A percentile compares a stretch with the other conserved stretches of the same genome.
Evolutionary conservation across 2,113 vertebrate species (phyloP).

Genomic region (Corythoichthys intestinalis): DNA sequence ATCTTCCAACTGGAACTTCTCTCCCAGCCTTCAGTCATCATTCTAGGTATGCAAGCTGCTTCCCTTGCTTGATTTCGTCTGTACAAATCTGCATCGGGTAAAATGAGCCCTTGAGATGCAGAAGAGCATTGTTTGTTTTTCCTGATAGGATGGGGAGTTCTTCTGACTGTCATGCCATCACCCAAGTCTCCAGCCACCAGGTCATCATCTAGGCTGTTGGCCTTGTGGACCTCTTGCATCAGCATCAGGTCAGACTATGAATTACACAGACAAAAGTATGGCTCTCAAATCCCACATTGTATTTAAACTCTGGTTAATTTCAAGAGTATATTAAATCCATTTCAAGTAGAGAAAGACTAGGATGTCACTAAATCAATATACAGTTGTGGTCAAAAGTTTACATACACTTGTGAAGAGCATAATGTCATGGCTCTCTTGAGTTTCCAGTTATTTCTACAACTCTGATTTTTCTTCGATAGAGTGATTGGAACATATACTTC

Average conservation of each 20-base stretch:
- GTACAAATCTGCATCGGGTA: background rate
- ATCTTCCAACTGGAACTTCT: background rate
- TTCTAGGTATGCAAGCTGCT: background rate
- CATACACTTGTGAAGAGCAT: too few relatives aligned
- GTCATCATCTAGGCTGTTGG: background rate
- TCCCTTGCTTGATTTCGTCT: background rate
- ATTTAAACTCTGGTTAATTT: background rate
- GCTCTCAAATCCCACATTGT: background rate
- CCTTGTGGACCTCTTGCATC: background rate
- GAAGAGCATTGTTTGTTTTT: background rate
- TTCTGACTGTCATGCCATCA: conserved; percentile 1
- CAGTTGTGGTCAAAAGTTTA: too few relatives aligned
- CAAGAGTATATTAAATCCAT: too few relatives aligned
- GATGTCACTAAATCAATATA: too few relatives aligned
- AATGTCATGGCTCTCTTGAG: too few relatives aligned
- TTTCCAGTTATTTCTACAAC: too few relatives aligned
- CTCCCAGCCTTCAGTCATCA: background rate
- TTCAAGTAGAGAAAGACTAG: too few relatives aligned
- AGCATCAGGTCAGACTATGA: background rate
- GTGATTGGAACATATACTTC: too few relatives aligned
- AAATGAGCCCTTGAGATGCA: background rate
- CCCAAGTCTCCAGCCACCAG: background rate
- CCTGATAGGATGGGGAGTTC: too few relatives aligned
- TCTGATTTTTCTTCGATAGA: too few relatives aligned
- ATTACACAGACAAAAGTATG: background rate